Percentiles rank a stretch among this genome's conserved stretches.
phyloP scores from a whole-genome alignment of 2,797 vertebrate species.

The Macroramphosus scolopax region DNA sequence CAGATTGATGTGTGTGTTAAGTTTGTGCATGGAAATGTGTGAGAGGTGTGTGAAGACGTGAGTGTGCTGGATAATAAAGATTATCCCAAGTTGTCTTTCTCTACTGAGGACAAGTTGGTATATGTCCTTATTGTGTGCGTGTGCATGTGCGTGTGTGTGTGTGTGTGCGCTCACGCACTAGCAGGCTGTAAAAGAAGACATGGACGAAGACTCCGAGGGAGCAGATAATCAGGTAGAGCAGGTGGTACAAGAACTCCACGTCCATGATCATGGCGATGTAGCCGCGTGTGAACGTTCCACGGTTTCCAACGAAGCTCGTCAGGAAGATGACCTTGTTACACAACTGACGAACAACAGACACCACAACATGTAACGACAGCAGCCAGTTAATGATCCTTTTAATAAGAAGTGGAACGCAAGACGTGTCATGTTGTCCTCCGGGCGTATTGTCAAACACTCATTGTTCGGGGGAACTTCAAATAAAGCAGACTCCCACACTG shows the following conservation, averaged over 20 bases:
- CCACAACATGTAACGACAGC: background rate
- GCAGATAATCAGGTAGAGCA: conserved; percentile 94
- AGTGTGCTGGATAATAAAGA: background rate
- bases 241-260: conserved; percentile 96
- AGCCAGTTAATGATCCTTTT: background rate
- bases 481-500: too few relatives aligned
- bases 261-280: conserved; percentile 96
- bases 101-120: too few relatives aligned
- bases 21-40: background rate
- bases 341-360: conserved; percentile 75
- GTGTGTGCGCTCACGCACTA: conserved; percentile 77
- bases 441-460: too few relatives aligned
- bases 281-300: conserved; percentile 93
- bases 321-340: conserved; percentile 97
- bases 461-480: too few relatives aligned
- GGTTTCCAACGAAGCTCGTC: conserved; percentile 96
- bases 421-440: too few relatives aligned
- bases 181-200: conserved; percentile 97
- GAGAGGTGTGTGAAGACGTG: conserved; percentile 1
- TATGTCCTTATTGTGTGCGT: background rate
- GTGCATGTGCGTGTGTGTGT: background rate
- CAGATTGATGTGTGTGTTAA: conserved; percentile 17
- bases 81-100: too few relatives aligned
- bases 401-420: background rate
- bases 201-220: conserved; percentile 95